These are phyloP conservation scores for Palythoa grandiflora DNA, from an alignment of 92 coral and sea anemone genomes.

Conservation along the genomic window DNA sequence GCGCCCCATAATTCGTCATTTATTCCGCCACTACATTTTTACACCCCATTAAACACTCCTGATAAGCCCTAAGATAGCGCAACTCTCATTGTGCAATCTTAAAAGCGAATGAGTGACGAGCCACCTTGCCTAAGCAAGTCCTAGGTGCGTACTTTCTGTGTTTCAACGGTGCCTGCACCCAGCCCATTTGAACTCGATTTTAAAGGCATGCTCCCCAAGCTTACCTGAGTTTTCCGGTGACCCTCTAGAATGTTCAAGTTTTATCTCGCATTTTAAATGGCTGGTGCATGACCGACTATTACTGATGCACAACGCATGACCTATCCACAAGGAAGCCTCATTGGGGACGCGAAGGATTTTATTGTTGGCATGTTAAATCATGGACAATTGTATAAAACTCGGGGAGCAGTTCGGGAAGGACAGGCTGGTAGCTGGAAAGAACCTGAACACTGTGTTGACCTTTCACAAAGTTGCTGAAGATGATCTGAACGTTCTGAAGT, in stretches of 20 bases:
- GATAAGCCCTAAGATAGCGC: not conserved
- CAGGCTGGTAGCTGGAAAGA: constrained; percentile 49
- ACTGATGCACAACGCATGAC: constrained; percentile 66
- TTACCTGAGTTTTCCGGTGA: constrained; percentile 51
- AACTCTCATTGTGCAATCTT: not conserved
- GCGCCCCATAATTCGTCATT: not conserved
- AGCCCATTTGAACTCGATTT: not conserved
- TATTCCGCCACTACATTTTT: not conserved
- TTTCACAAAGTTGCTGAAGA: constrained; percentile 49
- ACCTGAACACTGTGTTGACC: constrained; percentile 54
- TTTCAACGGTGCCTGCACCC: not conserved
- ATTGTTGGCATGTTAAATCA: constrained; percentile 48
- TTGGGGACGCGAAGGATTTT: constrained; percentile 61
- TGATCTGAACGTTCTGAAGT: constrained; percentile 33
- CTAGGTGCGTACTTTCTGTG: constrained; percentile 33
- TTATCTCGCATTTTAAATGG: constrained; percentile 51
- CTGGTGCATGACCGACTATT: constrained; percentile 66
- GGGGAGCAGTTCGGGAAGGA: constrained; percentile 70
- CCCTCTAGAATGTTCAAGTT: constrained; percentile 61
- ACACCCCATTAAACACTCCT: not conserved
- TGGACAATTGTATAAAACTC: constrained; percentile 8
- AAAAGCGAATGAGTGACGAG: not conserved
- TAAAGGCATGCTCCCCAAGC: constrained; percentile 37
- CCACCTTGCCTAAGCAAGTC: constrained; percentile 3
- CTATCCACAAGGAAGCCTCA: constrained; percentile 46